Base-by-base conservation (phyloP, 2,113 vertebrate genomes). In the Rhinolophus ferrumequinum region DNA sequence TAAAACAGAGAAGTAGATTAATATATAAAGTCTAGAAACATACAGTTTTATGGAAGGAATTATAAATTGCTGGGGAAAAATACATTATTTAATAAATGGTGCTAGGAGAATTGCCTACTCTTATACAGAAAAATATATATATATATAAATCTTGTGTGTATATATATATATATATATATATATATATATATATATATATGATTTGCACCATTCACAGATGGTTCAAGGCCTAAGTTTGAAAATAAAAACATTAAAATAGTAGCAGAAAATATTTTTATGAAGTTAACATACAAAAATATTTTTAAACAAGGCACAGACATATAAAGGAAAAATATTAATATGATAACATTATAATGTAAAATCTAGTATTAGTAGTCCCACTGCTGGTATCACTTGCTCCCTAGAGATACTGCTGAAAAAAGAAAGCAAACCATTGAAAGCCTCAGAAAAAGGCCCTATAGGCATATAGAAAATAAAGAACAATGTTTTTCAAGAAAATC, bases 221-320 rank as follows among this genome's bases (percentile, higher is more conserved):
- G 52, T 82, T 70, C 70, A 70, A 81, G 22, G 52, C 16, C 30
- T 58, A 92, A 92, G n/a, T 73, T 38, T 50, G 24, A 73, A 72
- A 92, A 92, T 92, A 30, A 83, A 80, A 83, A 72, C 38, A 50
- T 82, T 72, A 91, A 81, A 72, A 87, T 44, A 44, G 67, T 87
- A 73, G 26, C 12, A 87, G 30, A 70, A 87, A 44, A 91, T 91
- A 92, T 44, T 44, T 72, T 15, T 50, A 35, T 82, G 52, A 50
- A 16, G 4, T 62, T 35, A 50, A 16, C 4, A 16, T 50, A 62
- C 21, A 38, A 35, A 81, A 52, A 35, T 60, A 50, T 62, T 73
- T 83, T 73, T 82, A 60, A 82, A 60, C 8, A 72, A 92, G 54
- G 12, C 66, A 83, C 18, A 60, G 70, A 35, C 41, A 62, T 82